Evolutionary conservation across 2,113 vertebrate genomes (phyloP), one percentile per base, ranked within the genome.

Genomic region (Platichthys flesus): DNA sequence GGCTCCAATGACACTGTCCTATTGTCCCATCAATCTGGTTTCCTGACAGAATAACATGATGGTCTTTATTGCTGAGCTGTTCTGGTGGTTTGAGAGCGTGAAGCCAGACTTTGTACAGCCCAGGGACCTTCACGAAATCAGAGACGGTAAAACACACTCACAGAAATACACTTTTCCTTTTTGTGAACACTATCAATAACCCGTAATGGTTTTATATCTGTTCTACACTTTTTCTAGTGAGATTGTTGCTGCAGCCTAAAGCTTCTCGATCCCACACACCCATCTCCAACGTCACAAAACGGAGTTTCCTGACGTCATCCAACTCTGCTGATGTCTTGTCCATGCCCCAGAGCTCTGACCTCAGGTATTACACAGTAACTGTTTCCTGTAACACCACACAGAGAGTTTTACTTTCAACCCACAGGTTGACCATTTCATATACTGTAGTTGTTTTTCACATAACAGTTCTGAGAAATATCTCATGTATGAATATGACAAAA

Each of bases 41-140:
- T 37, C 84, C 58, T 86, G 78, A 18, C 77, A 99, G 97, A 96
- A 94, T 5, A 99, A 99, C 0, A 68, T 99, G 0, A 97, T 97
- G 96, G 96, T 97, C 20, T 98, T 97, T 70, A 95, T 99, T 35
- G 97, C 98, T 0, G 98, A 99, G 51, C 95, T 99, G 45, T 99
- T 99, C 87, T 99, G 98, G 98, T 97, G 97, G 97, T 98, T 99
- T 88, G 98, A 99, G 86, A 95, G 93, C 1, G 96, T 98, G 77
- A 97, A 95, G 74, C 98, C 98, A 9, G 97, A 97, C 42, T 98
- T 99, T 9, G 97, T 99, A 0, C 97, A 98, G 20, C 97, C 97
- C 35, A 94, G 96, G 79, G 96, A 97, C 62, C 78, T 95, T 35
- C 97, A 98, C 81, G 97, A 97, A 68, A 92, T 94, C 84, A 97